phyloP scores from a whole-genome alignment of 2,888 invertebrate genomes.

The Anodontia alba region DNA sequence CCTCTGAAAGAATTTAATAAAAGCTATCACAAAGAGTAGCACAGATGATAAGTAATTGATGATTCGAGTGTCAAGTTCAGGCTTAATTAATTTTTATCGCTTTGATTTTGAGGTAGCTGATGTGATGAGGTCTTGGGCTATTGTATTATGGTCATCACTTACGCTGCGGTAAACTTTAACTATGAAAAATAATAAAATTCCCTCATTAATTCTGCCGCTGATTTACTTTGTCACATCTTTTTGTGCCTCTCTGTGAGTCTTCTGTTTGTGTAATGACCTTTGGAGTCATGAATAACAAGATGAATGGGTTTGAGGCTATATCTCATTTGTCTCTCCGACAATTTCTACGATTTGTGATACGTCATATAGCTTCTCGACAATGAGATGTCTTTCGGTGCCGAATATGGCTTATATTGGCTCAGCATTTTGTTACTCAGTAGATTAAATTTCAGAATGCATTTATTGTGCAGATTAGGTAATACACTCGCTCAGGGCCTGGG shows the following conservation, averaged over 20 bases:
- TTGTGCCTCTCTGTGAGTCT: slow-evolving; percentile 21
- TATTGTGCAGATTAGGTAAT: background rate
- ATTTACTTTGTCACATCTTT: slow-evolving; percentile 43
- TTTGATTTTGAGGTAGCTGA: slow-evolving; percentile 25
- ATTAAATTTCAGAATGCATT: background rate
- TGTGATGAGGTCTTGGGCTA: slow-evolving; percentile 35
- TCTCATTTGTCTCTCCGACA: slow-evolving; percentile 33
- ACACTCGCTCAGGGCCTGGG: background rate
- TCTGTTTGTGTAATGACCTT: slow-evolving; percentile 54
- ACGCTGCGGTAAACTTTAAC: slow-evolving; percentile 31
- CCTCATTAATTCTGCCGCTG: slow-evolving; percentile 46
- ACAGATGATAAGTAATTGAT: slow-evolving; percentile 15
- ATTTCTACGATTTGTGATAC: slow-evolving; percentile 14
- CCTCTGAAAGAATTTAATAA: background rate
- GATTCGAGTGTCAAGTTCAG: background rate
- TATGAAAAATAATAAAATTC: slow-evolving; percentile 50
- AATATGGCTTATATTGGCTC: background rate
- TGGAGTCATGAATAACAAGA: slow-evolving; percentile 30
- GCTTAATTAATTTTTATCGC: slow-evolving; percentile 35
- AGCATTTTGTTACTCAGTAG: background rate
- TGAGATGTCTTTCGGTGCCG: background rate
- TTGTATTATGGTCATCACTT: slow-evolving; percentile 41
- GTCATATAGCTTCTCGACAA: background rate
- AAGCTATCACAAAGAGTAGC: background rate
- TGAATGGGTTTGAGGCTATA: slow-evolving; percentile 33